phyloP scores from a whole-genome alignment of 1,140 invertebrate species.

The Macrostomum lignano region DNA sequence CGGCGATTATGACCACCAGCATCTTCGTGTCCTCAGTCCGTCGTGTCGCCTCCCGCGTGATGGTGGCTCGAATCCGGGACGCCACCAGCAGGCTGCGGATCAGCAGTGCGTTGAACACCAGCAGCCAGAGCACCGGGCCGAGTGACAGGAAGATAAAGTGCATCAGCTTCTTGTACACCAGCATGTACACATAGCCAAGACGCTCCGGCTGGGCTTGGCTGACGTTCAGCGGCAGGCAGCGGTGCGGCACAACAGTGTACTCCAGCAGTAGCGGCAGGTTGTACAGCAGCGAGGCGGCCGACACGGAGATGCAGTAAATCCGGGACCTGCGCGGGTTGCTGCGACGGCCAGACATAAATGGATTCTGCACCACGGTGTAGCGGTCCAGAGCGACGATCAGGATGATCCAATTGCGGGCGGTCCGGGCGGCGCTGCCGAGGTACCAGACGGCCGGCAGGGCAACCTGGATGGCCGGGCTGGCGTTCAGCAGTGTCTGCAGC shows the following conservation, averaged over 20 bases:
- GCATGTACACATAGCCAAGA: too few species aligned
- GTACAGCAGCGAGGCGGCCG: not conserved
- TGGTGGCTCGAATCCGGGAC: too few species aligned
- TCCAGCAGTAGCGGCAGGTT: not conserved
- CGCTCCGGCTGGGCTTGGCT: too few species aligned
- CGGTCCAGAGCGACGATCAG: not conserved
- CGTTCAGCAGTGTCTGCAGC: too few species aligned
- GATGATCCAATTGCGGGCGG: not conserved
- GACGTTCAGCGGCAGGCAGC: too few species aligned
- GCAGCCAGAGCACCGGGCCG: too few species aligned
- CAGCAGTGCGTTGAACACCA: too few species aligned
- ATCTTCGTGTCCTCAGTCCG: constrained; percentile 1
- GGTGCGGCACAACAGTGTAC: not conserved
- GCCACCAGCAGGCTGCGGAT: too few species aligned
- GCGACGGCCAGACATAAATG: not conserved
- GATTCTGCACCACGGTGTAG: not conserved
- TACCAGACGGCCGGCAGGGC: not conserved
- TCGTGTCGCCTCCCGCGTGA: too few species aligned
- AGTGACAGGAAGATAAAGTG: too few species aligned
- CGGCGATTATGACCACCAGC: not conserved
- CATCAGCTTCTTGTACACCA: too few species aligned
- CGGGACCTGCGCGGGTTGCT: not conserved
- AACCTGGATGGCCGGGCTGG: too few species aligned
- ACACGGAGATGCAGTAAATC: not conserved
- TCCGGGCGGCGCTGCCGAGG: not conserved